Conservation (phyloP, 2,113 vertebrate genomes). For the Pandion haliaetus region DNA sequence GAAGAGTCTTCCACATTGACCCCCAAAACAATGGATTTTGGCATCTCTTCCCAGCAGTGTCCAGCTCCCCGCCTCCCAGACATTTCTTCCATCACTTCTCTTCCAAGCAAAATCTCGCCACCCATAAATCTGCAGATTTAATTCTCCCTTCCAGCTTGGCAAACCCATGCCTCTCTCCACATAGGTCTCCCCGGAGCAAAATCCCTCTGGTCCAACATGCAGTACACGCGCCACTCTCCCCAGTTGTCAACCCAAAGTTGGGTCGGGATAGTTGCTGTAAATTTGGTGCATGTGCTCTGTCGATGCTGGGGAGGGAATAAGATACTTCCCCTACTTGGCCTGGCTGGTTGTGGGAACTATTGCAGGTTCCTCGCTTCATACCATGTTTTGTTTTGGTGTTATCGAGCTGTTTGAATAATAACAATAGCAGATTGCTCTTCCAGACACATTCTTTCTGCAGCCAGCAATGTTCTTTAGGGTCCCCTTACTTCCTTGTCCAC, state of each 20-base stretch:
- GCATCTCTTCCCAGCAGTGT: not conserved
- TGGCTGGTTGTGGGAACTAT: not conserved
- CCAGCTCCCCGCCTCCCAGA: not conserved
- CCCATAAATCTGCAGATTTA: not conserved
- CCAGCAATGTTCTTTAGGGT: not conserved
- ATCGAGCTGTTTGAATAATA: not conserved
- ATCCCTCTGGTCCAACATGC: not conserved
- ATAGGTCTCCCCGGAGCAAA: not conserved
- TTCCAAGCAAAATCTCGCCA: not conserved
- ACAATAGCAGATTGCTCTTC: not conserved
- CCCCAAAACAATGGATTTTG: not conserved
- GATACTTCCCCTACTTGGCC: not conserved
- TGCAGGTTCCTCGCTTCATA: not conserved
- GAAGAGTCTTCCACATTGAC: not conserved
- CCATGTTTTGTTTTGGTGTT: not conserved
- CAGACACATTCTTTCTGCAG: not conserved
- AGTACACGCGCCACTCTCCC: accelerated
- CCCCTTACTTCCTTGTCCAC: not conserved
- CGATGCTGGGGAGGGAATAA: not conserved
- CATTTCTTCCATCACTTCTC: not conserved
- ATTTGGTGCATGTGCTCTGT: not conserved
- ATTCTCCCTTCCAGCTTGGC: not conserved
- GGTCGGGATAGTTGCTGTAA: not conserved
- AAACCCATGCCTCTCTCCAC: accelerated
- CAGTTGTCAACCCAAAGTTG: not conserved